Percentiles rank a stretch among this genome's conserved stretches.
Conservation (phyloP, 1,140 invertebrate species). For the Atta cephalotes region DNA sequence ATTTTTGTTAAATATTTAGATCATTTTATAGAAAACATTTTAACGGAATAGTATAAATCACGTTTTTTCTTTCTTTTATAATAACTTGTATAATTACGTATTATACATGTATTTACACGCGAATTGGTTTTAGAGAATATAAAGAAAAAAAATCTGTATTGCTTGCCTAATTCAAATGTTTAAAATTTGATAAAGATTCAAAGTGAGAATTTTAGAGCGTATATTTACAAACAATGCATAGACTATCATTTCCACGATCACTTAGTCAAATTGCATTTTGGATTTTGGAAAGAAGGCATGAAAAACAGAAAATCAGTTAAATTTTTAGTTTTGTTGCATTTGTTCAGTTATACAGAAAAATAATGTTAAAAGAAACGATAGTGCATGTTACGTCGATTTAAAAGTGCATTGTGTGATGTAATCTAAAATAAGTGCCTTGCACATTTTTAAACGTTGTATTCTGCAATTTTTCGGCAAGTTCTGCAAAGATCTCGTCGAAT, state of each 20-base stretch:
- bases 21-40: slow-evolving; percentile 46
- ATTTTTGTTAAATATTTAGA: slow-evolving; percentile 53
- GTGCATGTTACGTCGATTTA: slow-evolving; percentile 2
- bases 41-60: slow-evolving; percentile 27
- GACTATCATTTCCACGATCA: slow-evolving; percentile 33
- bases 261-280: slow-evolving; percentile 43
- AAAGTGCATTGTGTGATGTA: slow-evolving; percentile 49
- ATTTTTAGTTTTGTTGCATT: not conserved
- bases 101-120: not conserved
- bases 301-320: not conserved
- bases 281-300: slow-evolving; percentile 2
- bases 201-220: slow-evolving; percentile 42
- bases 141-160: not conserved
- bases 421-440: slow-evolving; percentile 59
- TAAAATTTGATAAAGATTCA: slow-evolving; percentile 27
- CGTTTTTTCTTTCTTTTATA: not conserved
- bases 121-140: slow-evolving; percentile 18
- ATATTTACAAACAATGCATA: slow-evolving; percentile 22
- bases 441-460: slow-evolving; percentile 37
- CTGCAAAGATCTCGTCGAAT: slow-evolving; percentile 18
- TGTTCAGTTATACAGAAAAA: not conserved
- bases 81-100: slow-evolving; percentile 7
- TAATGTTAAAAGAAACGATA: slow-evolving; percentile 12
- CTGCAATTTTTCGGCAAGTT: slow-evolving; percentile 21
- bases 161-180: slow-evolving; percentile 8